Conservation (phyloP, 2,888 invertebrate genomes). For the Parochlus steinenii region DNA sequence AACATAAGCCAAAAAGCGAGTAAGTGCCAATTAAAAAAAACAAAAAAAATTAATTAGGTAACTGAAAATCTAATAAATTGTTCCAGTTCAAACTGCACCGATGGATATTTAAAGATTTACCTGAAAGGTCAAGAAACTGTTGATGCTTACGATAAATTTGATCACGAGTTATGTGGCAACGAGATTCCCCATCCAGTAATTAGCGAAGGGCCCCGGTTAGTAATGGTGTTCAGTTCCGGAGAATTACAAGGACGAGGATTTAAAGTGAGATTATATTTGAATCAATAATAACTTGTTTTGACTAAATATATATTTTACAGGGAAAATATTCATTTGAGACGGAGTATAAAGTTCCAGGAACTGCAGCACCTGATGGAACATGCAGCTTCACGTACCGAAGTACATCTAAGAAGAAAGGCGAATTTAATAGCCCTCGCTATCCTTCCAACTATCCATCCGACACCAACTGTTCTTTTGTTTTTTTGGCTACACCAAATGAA, state of each 20-base stretch:
- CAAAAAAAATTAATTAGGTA: conserved; percentile 3
- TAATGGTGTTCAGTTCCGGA: conserved; percentile 90
- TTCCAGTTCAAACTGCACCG: conserved; percentile 50
- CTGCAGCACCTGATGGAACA: conserved; percentile 78
- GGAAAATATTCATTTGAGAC: conserved; percentile 35
- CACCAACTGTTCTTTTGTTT: conserved; percentile 86
- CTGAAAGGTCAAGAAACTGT: conserved; percentile 83
- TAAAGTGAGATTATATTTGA: conserved; percentile 35
- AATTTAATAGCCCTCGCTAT: conserved; percentile 91
- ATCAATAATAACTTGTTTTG: not conserved
- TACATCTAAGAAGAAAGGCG: conserved; percentile 70
- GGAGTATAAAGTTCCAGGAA: conserved; percentile 90
- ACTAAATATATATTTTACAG: conserved; percentile 18
- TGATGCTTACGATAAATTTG: conserved; percentile 85
- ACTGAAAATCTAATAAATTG: conserved; percentile 3
- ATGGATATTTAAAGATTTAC: conserved; percentile 82
- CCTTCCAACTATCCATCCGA: conserved; percentile 93
- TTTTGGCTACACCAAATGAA: conserved; percentile 71
- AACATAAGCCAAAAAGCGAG: conserved; percentile 52
- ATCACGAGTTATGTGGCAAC: conserved; percentile 81
- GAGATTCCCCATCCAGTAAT: conserved; percentile 61
- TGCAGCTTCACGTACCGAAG: conserved; percentile 87
- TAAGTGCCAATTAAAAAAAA: conserved; percentile 33
- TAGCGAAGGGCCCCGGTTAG: conserved; percentile 82
- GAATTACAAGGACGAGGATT: conserved; percentile 81